Base-by-base conservation (phyloP, 2,888 invertebrate genomes). In the Arge pagana region DNA sequence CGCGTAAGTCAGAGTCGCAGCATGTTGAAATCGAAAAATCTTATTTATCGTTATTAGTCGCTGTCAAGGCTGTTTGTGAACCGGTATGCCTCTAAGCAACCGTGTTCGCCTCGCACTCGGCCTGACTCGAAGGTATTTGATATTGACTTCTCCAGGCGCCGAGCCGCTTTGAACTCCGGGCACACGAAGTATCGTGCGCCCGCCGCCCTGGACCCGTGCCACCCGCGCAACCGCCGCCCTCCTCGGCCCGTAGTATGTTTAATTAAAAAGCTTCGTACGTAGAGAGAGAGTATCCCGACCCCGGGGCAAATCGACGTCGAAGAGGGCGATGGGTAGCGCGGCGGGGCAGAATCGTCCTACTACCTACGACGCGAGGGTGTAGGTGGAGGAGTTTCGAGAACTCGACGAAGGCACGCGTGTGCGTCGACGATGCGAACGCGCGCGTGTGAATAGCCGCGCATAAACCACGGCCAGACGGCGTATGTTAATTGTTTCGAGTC, bases 91-190 rank as follows among this genome's bases (percentile, higher is more conserved):
- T 35, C 45, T 23, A n/a, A n/a, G 21, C 23, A 45, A 35, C 26
- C 33, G 31, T 15, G 23, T 31, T 33, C 45, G 35, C 33, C 45
- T 45, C 57, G 61, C 58, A 56, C 60, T 61, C 67, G 67, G 69
- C 66, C 67, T 71, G 70, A 70, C 74, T 73, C 62, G 61, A 68
- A 74, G 74, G 73, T 75, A 75, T 74, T 75, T 75, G 73, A 72
- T 74, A 75, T 75, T 74, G 74, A 75, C 74, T 74, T 73, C 71
- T 71, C 71, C 13, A 45, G 31, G 39, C 33, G 28, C 41, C n/a
- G n/a, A n/a, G n/a, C n/a, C 39, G 50, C 48, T 28, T 43, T 52
- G 52, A 52, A 52, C 52, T 52, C 48, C 31, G 16, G 48, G 52
- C 39, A 36, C 39, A 31, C 37, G 36, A 36, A 35, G 37, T 24